A percentile compares a stretch with the other conserved stretches of the same genome.
phyloP scores from a whole-genome alignment of 2,888 invertebrate species.

The Sminthurides aquaticus region DNA sequence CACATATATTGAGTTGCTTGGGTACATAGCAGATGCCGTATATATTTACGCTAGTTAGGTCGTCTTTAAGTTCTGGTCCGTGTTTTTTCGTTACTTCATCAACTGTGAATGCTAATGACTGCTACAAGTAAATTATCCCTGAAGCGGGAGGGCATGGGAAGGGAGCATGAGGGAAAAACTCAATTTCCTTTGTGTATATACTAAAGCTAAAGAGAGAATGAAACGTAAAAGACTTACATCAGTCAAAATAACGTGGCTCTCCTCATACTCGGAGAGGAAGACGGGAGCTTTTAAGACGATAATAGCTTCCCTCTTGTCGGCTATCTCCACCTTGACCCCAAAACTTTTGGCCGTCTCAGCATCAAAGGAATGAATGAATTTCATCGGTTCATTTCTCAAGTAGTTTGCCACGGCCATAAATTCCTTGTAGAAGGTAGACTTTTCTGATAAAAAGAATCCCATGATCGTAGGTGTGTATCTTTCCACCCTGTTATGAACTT shows the following conservation, averaged over 20 bases:
- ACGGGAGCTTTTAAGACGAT: slow-evolving; percentile 51
- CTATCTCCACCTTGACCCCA: slow-evolving; percentile 38
- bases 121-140: not conserved
- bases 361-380: slow-evolving; percentile 50
- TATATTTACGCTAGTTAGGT: too few species aligned
- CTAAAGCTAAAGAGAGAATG: too few species aligned
- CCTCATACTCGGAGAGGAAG: slow-evolving; percentile 52
- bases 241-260: slow-evolving; percentile 47
- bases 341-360: slow-evolving; percentile 45
- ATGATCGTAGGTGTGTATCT: slow-evolving; percentile 50
- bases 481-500: slow-evolving; percentile 46
- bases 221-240: slow-evolving; percentile 46
- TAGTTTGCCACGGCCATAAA: slow-evolving; percentile 50
- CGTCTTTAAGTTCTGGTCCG: too few species aligned
- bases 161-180: too few species aligned
- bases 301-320: slow-evolving; percentile 46
- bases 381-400: slow-evolving; percentile 47
- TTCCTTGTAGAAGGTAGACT: slow-evolving; percentile 47
- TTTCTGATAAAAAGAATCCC: slow-evolving; percentile 51
- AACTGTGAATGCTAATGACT: not conserved
- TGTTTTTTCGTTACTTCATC: too few species aligned
- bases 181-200: too few species aligned
- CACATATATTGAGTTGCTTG: too few species aligned
- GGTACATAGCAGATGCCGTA: too few species aligned
- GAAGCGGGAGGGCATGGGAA: not conserved